phyloP scores from a whole-genome alignment of 2,113 vertebrate species.

The Nibea coibor region DNA sequence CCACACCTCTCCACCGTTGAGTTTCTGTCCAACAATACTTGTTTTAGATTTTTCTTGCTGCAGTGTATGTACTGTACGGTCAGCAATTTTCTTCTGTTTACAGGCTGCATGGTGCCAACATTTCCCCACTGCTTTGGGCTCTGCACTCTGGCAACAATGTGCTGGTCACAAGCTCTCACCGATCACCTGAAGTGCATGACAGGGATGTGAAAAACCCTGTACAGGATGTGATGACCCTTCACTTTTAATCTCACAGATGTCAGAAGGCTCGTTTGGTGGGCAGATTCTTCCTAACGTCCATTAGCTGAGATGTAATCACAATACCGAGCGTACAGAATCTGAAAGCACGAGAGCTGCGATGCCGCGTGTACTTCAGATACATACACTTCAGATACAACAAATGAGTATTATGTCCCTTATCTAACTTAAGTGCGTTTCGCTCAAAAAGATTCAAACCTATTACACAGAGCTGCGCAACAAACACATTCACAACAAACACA shows the following conservation, averaged over 20 bases:
- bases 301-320: not conserved
- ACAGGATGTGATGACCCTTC: no score
- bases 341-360: not conserved
- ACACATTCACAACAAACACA: not conserved
- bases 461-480: not conserved
- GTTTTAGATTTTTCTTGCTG: conserved; percentile 21
- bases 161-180: not conserved
- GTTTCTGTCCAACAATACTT: conserved; percentile 1
- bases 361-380: not conserved
- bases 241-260: not conserved
- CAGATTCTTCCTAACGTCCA: not conserved
- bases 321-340: not conserved
- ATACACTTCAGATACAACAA: not conserved
- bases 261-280: conserved; percentile 6
- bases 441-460: conserved; percentile 14
- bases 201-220: not conserved
- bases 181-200: not conserved
- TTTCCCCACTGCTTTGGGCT: conserved; percentile 22
- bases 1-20: not conserved
- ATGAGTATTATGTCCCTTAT: conserved; percentile 3
- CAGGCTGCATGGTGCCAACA: conserved; percentile 20
- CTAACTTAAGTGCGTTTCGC: not conserved
- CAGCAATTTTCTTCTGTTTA: conserved; percentile 44
- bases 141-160: conserved; percentile 10
- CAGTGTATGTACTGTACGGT: conserved; percentile 18